Evolutionary conservation across 2,797 vertebrate genomes (phyloP), one percentile per base, ranked within the genome.

Genomic region (Cottoperca gobio): DNA sequence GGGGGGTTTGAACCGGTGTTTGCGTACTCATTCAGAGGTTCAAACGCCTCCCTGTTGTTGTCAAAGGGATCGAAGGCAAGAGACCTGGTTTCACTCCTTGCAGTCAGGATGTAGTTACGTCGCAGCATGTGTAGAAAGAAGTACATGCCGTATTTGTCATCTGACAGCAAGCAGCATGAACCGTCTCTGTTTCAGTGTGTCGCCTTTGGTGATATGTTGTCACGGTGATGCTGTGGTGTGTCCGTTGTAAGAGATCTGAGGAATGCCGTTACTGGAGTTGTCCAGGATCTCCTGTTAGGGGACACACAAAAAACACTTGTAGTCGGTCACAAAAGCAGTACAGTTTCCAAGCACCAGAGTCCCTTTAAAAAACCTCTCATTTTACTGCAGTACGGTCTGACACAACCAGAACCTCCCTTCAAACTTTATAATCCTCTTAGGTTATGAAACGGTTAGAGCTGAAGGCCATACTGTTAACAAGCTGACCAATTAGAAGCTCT

Each of bases 191-290:
- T 49, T 59, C 43, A 46, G 58, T 46, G 37, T 55, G 50, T 68
- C 2, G 23, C 57, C 24, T 66, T 48, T 35, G 50, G 49, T 68
- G 60, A 17, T 58, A 6, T 28, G 2, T 69, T 26, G 8, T 94
- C 87, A 95, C 0, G 92, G 94, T 4, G 94, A 94, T 0, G 85
- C 76, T 1, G 91, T 13, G 10, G 94, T 91, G 91, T 95, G 95
- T 91, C 97, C 96, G 26, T 97, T 99, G 93, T 96, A 97, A 80
- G 97, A 96, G 87, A 97, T 95, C 87, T 97, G 97, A 83, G 97
- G 95, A 73, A 97, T 96, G 89, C 97, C 96, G 26, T 97, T 98
- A 85, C 96, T 97, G 89, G 97, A 93, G 92, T 95, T 97, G 93
- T 99, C 98, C 88, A 97, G 95, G 83, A 96, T 91, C 94, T 99